phyloP scores from a whole-genome alignment of 2,113 vertebrate species.

The Melanotaenia duboulayi region DNA sequence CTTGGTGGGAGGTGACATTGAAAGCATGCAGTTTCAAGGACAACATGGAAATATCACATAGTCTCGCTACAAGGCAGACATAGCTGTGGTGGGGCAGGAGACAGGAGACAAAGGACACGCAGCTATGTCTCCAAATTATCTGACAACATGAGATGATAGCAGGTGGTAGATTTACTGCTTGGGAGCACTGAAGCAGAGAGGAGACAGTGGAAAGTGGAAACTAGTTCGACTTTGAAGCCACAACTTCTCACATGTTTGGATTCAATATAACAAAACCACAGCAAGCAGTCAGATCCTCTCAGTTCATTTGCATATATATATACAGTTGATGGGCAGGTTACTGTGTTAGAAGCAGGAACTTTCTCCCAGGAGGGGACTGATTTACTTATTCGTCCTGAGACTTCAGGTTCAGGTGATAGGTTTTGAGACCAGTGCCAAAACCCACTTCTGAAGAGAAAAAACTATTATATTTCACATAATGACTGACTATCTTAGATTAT shows the following conservation, averaged over 20 bases:
- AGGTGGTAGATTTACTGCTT: constrained; percentile 20
- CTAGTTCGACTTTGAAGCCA: constrained; percentile 5
- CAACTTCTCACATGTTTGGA: constrained; percentile 6
- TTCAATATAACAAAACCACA: background rate
- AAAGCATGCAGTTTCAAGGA: constrained; percentile 65
- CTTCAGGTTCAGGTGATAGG: background rate
- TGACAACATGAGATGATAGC: constrained; percentile 12
- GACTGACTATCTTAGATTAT: too few species aligned
- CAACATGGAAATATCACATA: constrained; percentile 69
- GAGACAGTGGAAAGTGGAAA: constrained; percentile 7
- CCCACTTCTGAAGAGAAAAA: too few species aligned
- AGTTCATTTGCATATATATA: background rate
- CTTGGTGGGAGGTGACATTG: constrained; percentile 59
- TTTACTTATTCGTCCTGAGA: constrained; percentile 9
- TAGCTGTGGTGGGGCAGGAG: constrained; percentile 20
- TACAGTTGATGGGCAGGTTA: background rate
- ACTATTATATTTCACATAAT: too few species aligned
- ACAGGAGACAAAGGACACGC: constrained; percentile 45
- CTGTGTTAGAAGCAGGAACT: background rate
- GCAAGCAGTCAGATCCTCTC: background rate
- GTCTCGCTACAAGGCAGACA: constrained; percentile 36
- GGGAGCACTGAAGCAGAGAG: background rate
- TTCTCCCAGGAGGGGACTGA: background rate
- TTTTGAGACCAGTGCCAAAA: background rate
- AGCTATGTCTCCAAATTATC: constrained; percentile 32